Percentiles rank a stretch among this genome's conserved stretches.
Evolutionary conservation across 2,888 invertebrate genomes (phyloP).

Genomic region (Digitonthophagus gazella): DNA sequence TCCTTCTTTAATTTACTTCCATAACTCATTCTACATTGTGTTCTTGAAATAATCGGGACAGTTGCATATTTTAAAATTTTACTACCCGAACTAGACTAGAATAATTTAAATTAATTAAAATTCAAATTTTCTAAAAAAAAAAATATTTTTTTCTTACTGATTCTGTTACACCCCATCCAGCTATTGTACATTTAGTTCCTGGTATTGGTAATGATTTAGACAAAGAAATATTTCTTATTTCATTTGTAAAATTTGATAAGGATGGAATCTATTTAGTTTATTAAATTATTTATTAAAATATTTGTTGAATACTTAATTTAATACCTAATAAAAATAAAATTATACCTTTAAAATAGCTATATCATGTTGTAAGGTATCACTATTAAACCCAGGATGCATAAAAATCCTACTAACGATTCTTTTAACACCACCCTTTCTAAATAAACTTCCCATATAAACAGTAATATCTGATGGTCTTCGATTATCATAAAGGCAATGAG

Average conservation of each 20-base stretch:
- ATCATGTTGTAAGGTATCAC: not conserved
- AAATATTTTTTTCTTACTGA: not conserved
- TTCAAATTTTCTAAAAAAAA: not conserved
- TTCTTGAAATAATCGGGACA: not conserved
- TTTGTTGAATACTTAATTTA: no score
- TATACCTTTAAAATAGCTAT: not conserved
- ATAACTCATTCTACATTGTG: not conserved
- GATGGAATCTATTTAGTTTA: not conserved
- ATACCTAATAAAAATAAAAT: not conserved
- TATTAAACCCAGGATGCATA: not conserved
- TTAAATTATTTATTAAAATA: no score
- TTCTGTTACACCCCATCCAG: slow-evolving; percentile 12
- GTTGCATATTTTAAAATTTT: not conserved
- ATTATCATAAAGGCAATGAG: slow-evolving; percentile 1
- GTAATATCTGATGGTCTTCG: not conserved
- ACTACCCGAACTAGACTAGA: not conserved
- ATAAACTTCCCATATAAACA: not conserved
- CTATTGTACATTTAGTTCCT: not conserved
- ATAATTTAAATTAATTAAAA: not conserved
- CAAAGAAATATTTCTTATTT: not conserved
- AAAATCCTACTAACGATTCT: not conserved
- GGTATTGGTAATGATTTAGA: not conserved
- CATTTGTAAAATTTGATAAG: not conserved
- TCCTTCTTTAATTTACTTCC: not conserved
- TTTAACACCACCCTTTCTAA: no score